A percentile compares a stretch with the other conserved stretches of the same genome.
Conservation (phyloP, 2,888 invertebrate genomes). For the Stenotaenia linearis region DNA sequence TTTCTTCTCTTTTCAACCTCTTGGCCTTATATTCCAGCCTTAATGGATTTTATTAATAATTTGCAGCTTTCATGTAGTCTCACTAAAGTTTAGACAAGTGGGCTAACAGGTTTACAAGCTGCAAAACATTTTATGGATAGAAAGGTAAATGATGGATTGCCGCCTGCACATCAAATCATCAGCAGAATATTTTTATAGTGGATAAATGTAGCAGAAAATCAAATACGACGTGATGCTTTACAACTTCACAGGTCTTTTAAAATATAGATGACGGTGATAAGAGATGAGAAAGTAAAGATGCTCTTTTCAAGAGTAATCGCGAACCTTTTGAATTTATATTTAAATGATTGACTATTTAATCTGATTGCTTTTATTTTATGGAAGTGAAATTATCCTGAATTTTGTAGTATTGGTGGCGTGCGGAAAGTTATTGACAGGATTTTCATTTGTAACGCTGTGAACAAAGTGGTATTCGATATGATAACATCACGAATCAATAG, state of each 20-base stretch:
- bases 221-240: constrained; percentile 8
- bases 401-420: too few relatives aligned
- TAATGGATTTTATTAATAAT: constrained; percentile 5
- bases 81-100: not conserved
- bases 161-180: constrained; percentile 7
- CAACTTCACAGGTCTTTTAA: not conserved
- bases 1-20: not conserved
- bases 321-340: not conserved
- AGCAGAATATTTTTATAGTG: constrained; percentile 12
- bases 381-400: too few relatives aligned
- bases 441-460: too few relatives aligned
- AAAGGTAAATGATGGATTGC: not conserved
- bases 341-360: too few relatives aligned
- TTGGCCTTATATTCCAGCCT: not conserved
- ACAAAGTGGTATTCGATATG: too few relatives aligned
- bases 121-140: constrained; percentile 1
- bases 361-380: too few relatives aligned
- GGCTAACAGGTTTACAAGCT: constrained; percentile 13
- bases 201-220: not conserved
- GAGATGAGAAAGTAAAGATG: not conserved
- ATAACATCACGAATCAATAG: too few relatives aligned
- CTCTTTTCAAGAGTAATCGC: not conserved
- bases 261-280: not conserved
- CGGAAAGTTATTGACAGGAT: too few relatives aligned
- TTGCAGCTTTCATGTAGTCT: not conserved